phyloP scores from a whole-genome alignment of 23 tunicate species.

The Halocynthia aurantium region DNA sequence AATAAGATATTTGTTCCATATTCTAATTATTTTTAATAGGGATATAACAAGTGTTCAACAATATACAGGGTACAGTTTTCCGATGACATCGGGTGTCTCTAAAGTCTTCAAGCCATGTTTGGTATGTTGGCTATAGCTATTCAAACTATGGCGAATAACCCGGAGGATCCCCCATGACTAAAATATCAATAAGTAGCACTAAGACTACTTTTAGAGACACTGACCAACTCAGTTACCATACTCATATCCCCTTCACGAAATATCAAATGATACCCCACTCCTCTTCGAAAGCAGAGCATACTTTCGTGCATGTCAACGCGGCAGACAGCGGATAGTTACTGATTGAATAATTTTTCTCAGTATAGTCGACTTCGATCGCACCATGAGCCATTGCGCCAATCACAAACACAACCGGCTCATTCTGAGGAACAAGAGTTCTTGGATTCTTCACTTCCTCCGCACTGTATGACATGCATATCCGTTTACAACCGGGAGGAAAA shows the following conservation, averaged over 20 bases:
- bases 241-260: neutral
- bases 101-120: no score
- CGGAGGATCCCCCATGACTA: no score
- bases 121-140: no score
- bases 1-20: no score
- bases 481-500: slow-evolving; percentile 89
- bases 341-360: slow-evolving; percentile 63
- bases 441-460: slow-evolving; percentile 40
- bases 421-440: slow-evolving; percentile 39
- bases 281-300: slow-evolving; percentile 87
- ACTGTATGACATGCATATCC: slow-evolving; percentile 64
- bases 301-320: slow-evolving; percentile 75
- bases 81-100: no score
- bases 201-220: no score
- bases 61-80: no score
- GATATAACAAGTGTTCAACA: no score
- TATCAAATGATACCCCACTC: slow-evolving; percentile 78
- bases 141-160: no score
- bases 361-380: slow-evolving; percentile 64
- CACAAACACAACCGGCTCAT: slow-evolving; percentile 74
- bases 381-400: slow-evolving; percentile 99
- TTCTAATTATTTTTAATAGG: no score
- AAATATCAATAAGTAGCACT: no score
- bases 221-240: no score
- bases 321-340: slow-evolving; percentile 93